phyloP scores from a whole-genome alignment of 2,113 vertebrate species.

The Echinops telfairi region DNA sequence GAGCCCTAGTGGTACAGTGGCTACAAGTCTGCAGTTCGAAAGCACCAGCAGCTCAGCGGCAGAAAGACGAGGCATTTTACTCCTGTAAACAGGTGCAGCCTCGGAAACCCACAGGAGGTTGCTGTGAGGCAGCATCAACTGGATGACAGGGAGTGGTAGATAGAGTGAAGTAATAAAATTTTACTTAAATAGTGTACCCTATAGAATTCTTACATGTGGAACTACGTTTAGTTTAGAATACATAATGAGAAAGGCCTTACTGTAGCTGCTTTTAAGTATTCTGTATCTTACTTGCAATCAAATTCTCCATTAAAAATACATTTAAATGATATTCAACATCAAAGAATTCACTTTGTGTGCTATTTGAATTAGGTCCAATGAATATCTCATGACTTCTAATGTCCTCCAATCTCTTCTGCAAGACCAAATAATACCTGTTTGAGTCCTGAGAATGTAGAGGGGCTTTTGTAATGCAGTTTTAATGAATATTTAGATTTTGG shows the following conservation, averaged over 20 bases:
- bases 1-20: no score
- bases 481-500: not conserved
- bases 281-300: slow-evolving; percentile 38
- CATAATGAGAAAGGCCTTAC: not conserved
- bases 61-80: no score
- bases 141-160: no score
- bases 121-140: no score
- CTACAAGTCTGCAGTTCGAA: no score
- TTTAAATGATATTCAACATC: slow-evolving; percentile 22
- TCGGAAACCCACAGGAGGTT: no score
- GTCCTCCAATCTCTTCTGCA: slow-evolving; percentile 1
- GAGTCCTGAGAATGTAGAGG: not conserved
- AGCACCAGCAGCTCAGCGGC: no score
- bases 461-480: not conserved
- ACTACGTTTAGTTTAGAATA: slow-evolving; percentile 36
- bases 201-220: slow-evolving; percentile 2
- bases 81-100: no score
- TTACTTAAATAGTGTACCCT: slow-evolving; percentile 13
- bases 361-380: slow-evolving; percentile 59
- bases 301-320: slow-evolving; percentile 56
- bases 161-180: slow-evolving; percentile 4
- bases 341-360: slow-evolving; percentile 5
- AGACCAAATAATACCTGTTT: not conserved
- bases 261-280: slow-evolving; percentile 43
- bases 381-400: slow-evolving; percentile 43